Evolutionary conservation across 2,113 vertebrate genomes (phyloP).

Genomic region (Psilopogon haemacephalus): DNA sequence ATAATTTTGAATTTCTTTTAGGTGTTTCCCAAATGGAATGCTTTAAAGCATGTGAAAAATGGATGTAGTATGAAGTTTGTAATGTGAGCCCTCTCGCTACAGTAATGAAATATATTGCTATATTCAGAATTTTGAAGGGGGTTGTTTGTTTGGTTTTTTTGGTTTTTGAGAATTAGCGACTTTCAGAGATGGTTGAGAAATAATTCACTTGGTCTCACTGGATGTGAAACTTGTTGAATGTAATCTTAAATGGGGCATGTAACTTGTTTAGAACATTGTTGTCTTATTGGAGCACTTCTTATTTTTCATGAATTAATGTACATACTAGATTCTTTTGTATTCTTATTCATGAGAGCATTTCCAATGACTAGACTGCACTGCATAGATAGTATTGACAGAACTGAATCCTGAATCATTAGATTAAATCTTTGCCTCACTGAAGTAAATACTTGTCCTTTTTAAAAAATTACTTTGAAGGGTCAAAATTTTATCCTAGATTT

Average conservation of each 20-base stretch:
- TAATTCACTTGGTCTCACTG: neutral
- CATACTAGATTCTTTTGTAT: neutral
- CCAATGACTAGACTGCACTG: neutral
- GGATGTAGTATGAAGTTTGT: neutral
- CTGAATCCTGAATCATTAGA: neutral
- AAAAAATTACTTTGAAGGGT: neutral
- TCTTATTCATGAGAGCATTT: neutral
- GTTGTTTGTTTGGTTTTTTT: neutral
- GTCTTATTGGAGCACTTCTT: neutral
- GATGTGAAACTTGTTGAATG: neutral
- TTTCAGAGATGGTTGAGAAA: neutral
- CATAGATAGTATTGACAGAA: neutral
- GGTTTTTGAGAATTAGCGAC: neutral
- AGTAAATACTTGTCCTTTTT: neutral
- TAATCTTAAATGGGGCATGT: neutral
- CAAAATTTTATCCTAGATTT: neutral
- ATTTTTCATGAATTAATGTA: neutral
- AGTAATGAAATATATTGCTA: neutral
- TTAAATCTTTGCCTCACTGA: neutral
- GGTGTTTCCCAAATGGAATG: neutral
- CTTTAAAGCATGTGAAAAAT: neutral
- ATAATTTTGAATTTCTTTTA: neutral
- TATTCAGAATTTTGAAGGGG: neutral
- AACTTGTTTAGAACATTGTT: neutral
- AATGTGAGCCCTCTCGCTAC: neutral